Percentiles rank a stretch among this genome's conserved stretches.
Evolutionary conservation across 2,113 vertebrate species (phyloP).

Genomic region (Pluvianellus socialis): DNA sequence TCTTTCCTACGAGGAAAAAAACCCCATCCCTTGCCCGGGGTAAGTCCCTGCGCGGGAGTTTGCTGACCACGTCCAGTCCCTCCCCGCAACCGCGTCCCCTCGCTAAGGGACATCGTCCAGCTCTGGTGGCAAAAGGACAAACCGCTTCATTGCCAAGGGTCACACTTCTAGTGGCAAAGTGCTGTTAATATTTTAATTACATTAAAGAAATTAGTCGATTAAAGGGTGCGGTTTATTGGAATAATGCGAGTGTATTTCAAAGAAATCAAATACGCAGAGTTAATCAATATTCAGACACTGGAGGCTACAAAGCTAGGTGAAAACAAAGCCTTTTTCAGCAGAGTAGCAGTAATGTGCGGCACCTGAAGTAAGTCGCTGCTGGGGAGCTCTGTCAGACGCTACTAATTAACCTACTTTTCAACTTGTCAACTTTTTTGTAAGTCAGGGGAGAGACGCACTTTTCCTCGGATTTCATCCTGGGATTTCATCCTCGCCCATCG

Average conservation of each 20-base stretch:
- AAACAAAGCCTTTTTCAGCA: slow-evolving; percentile 52
- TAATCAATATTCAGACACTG: slow-evolving; percentile 60
- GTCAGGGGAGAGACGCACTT: neutral
- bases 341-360: neutral
- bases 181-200: slow-evolving; percentile 30
- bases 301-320: slow-evolving; percentile 36
- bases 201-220: neutral
- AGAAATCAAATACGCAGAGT: slow-evolving; percentile 30
- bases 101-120: neutral
- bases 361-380: slow-evolving; percentile 69
- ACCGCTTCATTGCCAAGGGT: neutral
- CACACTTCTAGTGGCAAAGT: neutral
- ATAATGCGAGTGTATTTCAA: slow-evolving; percentile 10
- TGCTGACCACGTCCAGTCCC: neutral
- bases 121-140: neutral
- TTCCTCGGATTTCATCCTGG: neutral
- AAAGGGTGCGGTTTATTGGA: neutral
- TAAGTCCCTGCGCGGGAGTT: neutral
- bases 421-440: slow-evolving; percentile 54
- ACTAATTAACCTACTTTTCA: slow-evolving; percentile 76
- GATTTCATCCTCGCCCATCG: neutral
- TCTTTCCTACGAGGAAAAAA: neutral
- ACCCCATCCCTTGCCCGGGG: neutral
- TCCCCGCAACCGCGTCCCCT: neutral
- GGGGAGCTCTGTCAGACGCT: slow-evolving; percentile 54